These are phyloP conservation scores for Rhipidura dahli DNA, from an alignment of 2,113 vertebrate species.

Conservation along the genomic window DNA sequence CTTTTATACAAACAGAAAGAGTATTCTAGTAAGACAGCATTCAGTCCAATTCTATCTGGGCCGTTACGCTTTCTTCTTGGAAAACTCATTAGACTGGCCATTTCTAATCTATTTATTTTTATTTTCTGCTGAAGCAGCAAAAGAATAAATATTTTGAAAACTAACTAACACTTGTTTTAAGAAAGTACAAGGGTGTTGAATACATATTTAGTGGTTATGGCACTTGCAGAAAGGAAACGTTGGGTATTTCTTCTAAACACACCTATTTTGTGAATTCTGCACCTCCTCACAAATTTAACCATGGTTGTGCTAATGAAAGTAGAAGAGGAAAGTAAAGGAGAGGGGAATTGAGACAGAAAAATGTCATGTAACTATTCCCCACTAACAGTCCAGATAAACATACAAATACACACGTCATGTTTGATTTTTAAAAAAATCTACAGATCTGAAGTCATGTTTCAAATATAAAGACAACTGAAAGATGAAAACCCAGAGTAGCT, in stretches of 20 bases:
- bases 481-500: neutral
- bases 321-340: neutral
- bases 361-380: neutral
- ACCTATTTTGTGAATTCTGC: neutral
- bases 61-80: fast-evolving
- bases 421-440: neutral
- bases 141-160: neutral
- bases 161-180: neutral
- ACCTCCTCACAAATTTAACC: neutral
- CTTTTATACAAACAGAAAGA: neutral
- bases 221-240: neutral
- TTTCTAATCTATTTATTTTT: neutral
- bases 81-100: neutral
- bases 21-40: neutral
- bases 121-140: neutral
- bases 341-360: neutral
- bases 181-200: neutral
- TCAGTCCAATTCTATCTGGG: neutral
- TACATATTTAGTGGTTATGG: neutral
- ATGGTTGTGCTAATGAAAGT: neutral
- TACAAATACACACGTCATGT: neutral
- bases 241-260: neutral
- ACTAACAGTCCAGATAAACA: neutral
- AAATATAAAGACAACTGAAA: neutral
- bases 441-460: neutral